Percentiles rank a stretch among this genome's conserved stretches.
These are phyloP conservation scores for Terrapene triunguis DNA, from an alignment of 2,113 vertebrate genomes.

Conservation along the genomic window DNA sequence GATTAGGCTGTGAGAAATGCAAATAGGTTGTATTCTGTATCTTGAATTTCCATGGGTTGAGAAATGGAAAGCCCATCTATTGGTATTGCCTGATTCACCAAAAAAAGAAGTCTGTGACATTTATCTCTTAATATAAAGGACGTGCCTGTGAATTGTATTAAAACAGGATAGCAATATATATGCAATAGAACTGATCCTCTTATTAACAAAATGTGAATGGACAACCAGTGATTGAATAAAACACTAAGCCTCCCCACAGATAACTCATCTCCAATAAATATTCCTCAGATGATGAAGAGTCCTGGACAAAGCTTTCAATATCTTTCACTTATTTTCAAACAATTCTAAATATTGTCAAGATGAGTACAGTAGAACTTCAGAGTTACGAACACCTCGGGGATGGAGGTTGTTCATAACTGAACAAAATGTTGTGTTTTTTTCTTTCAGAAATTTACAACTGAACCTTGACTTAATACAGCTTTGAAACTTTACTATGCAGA, in stretches of 20 bases:
- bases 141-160: not conserved
- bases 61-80: rapidly evolving
- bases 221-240: not conserved
- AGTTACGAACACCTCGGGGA: too few species aligned
- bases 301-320: not conserved
- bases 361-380: not conserved
- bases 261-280: not conserved
- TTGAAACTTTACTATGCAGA: too few species aligned
- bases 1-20: conserved; percentile 1
- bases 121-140: not conserved
- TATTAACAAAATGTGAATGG: not conserved
- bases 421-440: too few species aligned
- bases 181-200: not conserved
- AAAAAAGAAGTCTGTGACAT: not conserved
- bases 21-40: not conserved
- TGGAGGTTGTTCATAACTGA: too few species aligned
- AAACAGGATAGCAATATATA: not conserved
- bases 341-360: not conserved
- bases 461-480: too few species aligned
- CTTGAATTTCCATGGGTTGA: not conserved
- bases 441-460: too few species aligned
- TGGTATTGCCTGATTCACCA: not conserved
- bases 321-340: not conserved
- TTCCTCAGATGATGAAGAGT: not conserved
- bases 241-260: not conserved